Conservation (phyloP, 2,113 vertebrate genomes). For the Calonectris borealis region DNA sequence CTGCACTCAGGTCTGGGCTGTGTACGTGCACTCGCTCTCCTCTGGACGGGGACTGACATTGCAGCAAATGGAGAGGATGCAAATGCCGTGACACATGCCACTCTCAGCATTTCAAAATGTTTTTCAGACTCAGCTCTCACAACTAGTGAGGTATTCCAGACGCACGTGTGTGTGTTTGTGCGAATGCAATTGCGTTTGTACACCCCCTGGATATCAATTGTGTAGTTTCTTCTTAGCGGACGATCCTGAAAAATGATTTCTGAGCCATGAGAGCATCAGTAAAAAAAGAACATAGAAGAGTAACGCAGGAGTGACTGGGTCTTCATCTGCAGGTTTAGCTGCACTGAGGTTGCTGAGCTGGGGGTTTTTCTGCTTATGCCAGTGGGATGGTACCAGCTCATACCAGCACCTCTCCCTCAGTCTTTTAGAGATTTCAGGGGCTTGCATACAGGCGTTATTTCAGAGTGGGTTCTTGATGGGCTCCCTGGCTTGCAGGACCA, state of each 20-base stretch:
- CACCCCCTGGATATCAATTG: too few species aligned
- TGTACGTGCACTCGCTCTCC: background rate
- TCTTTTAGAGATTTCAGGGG: too few species aligned
- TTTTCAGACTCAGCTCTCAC: background rate
- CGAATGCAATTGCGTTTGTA: background rate
- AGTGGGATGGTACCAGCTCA: too few species aligned
- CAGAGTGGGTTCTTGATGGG: background rate
- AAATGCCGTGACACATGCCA: background rate
- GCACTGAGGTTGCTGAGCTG: background rate
- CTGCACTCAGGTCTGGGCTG: background rate
- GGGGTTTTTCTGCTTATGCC: background rate
- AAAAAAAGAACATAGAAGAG: background rate
- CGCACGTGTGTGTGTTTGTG: background rate
- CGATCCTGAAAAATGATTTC: background rate
- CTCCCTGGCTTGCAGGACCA: too few species aligned
- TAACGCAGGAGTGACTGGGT: too few species aligned
- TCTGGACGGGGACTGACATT: background rate
- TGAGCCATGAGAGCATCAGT: background rate
- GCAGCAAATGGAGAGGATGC: background rate
- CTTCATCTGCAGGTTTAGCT: background rate
- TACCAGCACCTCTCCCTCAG: too few species aligned
- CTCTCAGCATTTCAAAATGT: too few species aligned
- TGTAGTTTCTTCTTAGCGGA: background rate
- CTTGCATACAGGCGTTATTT: too few species aligned
- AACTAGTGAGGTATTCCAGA: background rate